Base-by-base conservation (phyloP, 2,888 invertebrate genomes). In the Philhelius pedissequus region DNA sequence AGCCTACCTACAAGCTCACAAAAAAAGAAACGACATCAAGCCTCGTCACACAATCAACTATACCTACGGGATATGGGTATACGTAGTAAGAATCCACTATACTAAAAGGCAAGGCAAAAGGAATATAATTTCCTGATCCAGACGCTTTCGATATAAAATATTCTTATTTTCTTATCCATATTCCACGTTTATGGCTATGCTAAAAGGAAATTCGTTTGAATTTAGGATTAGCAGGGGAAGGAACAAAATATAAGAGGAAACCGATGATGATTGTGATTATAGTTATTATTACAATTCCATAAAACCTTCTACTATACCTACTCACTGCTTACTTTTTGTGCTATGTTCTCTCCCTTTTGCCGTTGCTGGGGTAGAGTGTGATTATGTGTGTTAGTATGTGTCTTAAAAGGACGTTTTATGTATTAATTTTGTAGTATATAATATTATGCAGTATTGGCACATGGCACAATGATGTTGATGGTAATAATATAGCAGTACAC, bases 221-320 rank as follows among this genome's bases (percentile, higher is more conserved):
- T 84, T 84, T 76, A 68, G 74, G 84, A 84, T 84, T 84, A 84
- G 75, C 80, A 80, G 80, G 80, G 75, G 80, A 84, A 79, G 80
- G 80, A 75, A 80, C 71, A 80, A 52, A 84, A 80, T 80, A 80
- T 80, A 75, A 76, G 84, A 84, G 75, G 84, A 75, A 84, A 84
- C 84, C 84, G 80, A 80, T 80, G 84, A 84, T 84, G 84, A 84
- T 84, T 84, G 75, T 84, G 80, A 84, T 84, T 84, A 84, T 84
- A 80, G 84, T 84, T 84, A 84, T 84, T 84, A 84, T 84, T 84
- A 84, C 84, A 71, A 84, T 83, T 83, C 83, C 83, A 83, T 83
- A 83, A 83, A 83, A 79, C 79, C 80, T 79, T 83, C 58, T 73
- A 78, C 73, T 78, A n/a, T n/a, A n/a, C n/a, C n/a, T n/a, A n/a